phyloP scores from a whole-genome alignment of 2,113 vertebrate genomes.

The Chlamydotis undulata region DNA sequence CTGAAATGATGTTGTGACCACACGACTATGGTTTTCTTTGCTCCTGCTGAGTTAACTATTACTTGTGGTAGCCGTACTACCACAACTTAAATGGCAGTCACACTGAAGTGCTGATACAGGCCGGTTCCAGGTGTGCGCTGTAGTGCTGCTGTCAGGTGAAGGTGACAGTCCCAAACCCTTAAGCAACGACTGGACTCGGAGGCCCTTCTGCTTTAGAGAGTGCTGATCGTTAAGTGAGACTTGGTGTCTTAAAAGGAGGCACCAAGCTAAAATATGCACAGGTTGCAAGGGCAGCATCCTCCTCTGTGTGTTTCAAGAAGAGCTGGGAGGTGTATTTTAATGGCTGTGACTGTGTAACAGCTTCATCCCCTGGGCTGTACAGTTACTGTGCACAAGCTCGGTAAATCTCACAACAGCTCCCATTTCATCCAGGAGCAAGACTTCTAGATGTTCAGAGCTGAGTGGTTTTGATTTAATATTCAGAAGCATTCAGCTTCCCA shows the following conservation, averaged over 20 bases:
- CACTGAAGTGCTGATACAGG: neutral
- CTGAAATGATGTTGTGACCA: neutral
- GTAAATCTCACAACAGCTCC: neutral
- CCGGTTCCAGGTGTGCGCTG: neutral
- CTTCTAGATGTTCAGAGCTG: neutral
- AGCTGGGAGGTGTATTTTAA: constrained; percentile 1
- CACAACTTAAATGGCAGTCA: neutral
- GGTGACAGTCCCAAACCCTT: neutral
- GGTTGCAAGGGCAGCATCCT: neutral
- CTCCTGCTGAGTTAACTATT: neutral
- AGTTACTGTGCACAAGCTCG: rapidly evolving
- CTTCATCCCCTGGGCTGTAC: neutral
- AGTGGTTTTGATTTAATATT: constrained; percentile 26
- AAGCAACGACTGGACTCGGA: neutral
- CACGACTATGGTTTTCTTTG: neutral
- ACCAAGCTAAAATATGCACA: neutral
- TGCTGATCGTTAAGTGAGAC: neutral
- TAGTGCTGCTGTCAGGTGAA: neutral
- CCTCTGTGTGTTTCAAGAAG: neutral
- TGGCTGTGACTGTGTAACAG: neutral
- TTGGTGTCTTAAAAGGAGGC: neutral
- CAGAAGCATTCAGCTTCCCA: constrained; percentile 28
- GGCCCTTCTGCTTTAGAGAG: neutral
- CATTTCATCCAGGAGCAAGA: neutral
- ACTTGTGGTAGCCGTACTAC: neutral